Base-by-base conservation (phyloP, 2,888 invertebrate genomes). In the Hirtodrosophila cameraria region DNA sequence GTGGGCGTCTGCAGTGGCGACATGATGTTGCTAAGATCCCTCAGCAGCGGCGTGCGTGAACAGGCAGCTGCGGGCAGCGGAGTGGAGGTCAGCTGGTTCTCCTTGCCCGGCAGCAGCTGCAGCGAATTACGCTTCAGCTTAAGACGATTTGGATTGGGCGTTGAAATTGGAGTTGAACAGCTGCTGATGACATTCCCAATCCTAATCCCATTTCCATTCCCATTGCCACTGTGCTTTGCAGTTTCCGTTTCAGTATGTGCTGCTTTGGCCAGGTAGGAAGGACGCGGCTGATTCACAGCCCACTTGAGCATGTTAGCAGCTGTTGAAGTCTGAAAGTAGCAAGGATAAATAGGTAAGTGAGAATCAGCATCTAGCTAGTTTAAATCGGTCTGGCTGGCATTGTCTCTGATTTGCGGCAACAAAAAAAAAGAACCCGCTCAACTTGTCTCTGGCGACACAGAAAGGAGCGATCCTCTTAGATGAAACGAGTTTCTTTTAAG, bases 211-310 rank as follows among this genome's bases (percentile, higher is more conserved):
- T n/a, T n/a, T n/a, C n/a, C n/a, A n/a, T n/a, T n/a, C n/a, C n/a
- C n/a, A n/a, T n/a, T n/a, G n/a, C n/a, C n/a, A n/a, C n/a, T n/a
- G n/a, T n/a, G n/a, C n/a, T n/a, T 2, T 2, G 1, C 3, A 4
- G 42, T 3, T 9, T n/a, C 28, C n/a, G 27, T 27, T 31, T 11
- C 23, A n/a, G 62, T 33, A 11, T 63, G 2, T 13, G 38, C 45
- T 59, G 65, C 20, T 60, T 61, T 23, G 23, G 6, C 23, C 62
- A 88, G 57, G 69, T 89, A 88, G 7, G 88, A 85, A 42, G 84
- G 87, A 39, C 89, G 84, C 23, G 89, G 77, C 73, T 87, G 88
- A 65, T 88, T 89, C 28, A 90, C 88, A 64, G 90, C 88, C 90
- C 90, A 90, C 85, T 90, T 90, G 54, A 90, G 76, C 90, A 90